A percentile compares a stretch with the other conserved stretches of the same genome.
Evolutionary conservation across 1,140 invertebrate genomes (phyloP).

Genomic region (Stegodyphus dumicola): DNA sequence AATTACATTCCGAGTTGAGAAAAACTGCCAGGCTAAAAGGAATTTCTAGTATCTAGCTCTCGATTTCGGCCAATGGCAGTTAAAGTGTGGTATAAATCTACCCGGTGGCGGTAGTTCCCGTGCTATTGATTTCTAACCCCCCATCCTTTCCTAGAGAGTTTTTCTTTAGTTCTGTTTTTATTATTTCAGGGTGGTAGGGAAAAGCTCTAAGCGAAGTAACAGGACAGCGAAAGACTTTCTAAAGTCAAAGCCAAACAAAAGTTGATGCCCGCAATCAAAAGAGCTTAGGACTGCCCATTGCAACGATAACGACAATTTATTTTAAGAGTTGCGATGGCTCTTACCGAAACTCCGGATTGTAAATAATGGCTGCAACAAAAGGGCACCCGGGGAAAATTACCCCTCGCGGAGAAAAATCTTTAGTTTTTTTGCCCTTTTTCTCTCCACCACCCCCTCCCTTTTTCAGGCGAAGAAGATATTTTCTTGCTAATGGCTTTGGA

Average conservation of each 20-base stretch:
- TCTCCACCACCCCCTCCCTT: constrained; percentile 1
- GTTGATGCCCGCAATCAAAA: constrained; percentile 59
- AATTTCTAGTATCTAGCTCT: constrained; percentile 55
- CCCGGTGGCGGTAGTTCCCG: constrained; percentile 42
- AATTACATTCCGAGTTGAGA: constrained; percentile 61
- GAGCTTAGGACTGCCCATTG: constrained; percentile 59
- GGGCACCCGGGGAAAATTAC: constrained; percentile 58
- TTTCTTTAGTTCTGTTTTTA: constrained; percentile 23
- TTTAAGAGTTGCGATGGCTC: constrained; percentile 58
- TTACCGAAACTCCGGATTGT: constrained; percentile 50
- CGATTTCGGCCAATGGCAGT: constrained; percentile 61
- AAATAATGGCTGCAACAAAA: constrained; percentile 59
- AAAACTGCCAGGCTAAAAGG: constrained; percentile 57
- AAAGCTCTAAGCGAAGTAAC: background rate
- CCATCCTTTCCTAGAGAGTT: constrained; percentile 13
- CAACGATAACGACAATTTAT: constrained; percentile 61
- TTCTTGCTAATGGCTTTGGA: constrained; percentile 48
- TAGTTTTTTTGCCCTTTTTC: constrained; percentile 2
- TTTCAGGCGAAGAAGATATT: constrained; percentile 47
- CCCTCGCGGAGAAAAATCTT: constrained; percentile 57
- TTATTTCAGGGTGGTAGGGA: constrained; percentile 14
- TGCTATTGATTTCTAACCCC: constrained; percentile 55
- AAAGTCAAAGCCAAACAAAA: constrained; percentile 61
- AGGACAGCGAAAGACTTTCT: constrained; percentile 58
- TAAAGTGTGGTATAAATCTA: constrained; percentile 61